These are phyloP conservation scores for Pseudolycoriella hygida DNA, from an alignment of 2,888 invertebrate species.

Conservation along the genomic window DNA sequence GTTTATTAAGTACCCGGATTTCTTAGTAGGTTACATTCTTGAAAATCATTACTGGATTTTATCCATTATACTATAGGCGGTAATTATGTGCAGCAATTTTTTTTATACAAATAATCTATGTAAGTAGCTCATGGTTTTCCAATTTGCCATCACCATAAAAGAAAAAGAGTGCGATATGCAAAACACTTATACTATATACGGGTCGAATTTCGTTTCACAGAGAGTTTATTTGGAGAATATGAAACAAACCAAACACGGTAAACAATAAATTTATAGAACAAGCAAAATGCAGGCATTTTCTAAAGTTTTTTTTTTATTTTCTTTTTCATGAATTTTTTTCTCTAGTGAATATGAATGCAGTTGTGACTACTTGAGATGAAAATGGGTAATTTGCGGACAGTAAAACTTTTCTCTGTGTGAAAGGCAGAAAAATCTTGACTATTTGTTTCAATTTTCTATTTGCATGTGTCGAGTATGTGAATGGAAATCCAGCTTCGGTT, in stretches of 20 bases:
- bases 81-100: not conserved
- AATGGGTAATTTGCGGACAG: too few species aligned
- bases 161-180: conserved; percentile 2
- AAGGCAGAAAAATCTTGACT: too few species aligned
- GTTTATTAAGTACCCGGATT: conserved; percentile 7
- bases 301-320: not conserved
- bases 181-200: conserved; percentile 1
- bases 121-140: conserved; percentile 1
- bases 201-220: not conserved
- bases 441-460: too few species aligned
- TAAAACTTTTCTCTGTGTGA: too few species aligned
- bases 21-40: conserved; percentile 8
- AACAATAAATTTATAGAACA: not conserved
- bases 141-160: not conserved
- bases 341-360: not conserved
- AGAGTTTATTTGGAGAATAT: too few species aligned
- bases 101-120: not conserved
- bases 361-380: too few species aligned
- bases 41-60: not conserved
- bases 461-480: too few species aligned
- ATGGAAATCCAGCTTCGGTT: too few species aligned
- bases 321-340: conserved; percentile 1
- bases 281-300: not conserved
- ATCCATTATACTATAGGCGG: not conserved
- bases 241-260: not conserved